Conservation (phyloP, 2,797 vertebrate genomes). For the Trematomus bernacchii region DNA sequence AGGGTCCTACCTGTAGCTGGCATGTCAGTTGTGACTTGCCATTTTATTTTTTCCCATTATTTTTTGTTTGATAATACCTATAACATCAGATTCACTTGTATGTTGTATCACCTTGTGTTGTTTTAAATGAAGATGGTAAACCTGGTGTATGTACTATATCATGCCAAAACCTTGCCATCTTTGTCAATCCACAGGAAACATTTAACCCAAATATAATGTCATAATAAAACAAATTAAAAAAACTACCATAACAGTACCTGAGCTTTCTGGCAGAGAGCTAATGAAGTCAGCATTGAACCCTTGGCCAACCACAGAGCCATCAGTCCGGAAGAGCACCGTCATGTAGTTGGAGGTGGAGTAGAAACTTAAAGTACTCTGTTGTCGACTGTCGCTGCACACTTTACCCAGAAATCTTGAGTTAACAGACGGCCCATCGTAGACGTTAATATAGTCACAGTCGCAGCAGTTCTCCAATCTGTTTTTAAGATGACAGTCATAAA, state of each 20-base stretch:
- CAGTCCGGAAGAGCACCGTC: constrained; percentile 86
- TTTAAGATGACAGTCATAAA: no score
- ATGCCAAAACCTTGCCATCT: background rate
- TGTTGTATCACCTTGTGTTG: background rate
- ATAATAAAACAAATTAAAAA: background rate
- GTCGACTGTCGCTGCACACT: constrained; percentile 69
- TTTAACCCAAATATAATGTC: background rate
- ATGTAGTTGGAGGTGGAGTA: constrained; percentile 85
- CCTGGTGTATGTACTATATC: background rate
- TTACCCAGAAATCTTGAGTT: no score
- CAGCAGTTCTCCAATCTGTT: no score
- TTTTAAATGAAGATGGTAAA: background rate
- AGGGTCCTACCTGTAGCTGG: no score
- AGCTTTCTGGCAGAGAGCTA: constrained; percentile 64
- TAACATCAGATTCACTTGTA: background rate
- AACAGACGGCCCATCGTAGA: no score
- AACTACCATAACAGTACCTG: constrained; percentile 62
- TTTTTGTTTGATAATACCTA: background rate
- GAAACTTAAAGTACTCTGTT: constrained; percentile 65
- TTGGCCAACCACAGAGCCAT: constrained; percentile 73
- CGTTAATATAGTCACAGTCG: no score
- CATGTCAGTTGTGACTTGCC: no score
- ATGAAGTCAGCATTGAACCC: constrained; percentile 85
- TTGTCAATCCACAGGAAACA: background rate
- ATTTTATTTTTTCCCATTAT: no score